A percentile compares a stretch with the other conserved stretches of the same genome.
Conservation (phyloP, 2,797 vertebrate genomes). For the Phoebastria nigripes region DNA sequence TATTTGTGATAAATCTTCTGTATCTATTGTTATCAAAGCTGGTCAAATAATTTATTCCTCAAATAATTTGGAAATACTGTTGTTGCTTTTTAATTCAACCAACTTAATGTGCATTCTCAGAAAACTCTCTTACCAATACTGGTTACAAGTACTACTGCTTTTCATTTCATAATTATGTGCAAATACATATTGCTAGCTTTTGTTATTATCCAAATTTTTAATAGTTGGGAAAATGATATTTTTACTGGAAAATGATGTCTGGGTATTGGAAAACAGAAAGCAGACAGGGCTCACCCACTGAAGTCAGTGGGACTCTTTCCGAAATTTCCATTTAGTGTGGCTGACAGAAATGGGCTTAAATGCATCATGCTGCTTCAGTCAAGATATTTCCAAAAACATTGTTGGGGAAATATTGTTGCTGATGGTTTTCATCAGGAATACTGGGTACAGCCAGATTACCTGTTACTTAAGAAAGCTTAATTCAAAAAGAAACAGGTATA, state of each 20-base stretch:
- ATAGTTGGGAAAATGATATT: not conserved
- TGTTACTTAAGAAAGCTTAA: not conserved
- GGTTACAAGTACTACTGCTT: not conserved
- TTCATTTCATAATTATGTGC: not conserved
- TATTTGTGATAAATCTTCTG: conserved; percentile 40
- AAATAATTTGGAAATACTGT: not conserved
- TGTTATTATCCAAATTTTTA: not conserved
- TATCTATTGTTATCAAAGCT: not conserved
- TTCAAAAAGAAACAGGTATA: not conserved
- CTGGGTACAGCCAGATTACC: not conserved
- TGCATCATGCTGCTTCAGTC: not conserved
- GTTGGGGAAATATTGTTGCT: not conserved
- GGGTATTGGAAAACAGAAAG: not conserved
- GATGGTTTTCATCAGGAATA: not conserved
- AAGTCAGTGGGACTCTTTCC: not conserved
- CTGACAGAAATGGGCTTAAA: not conserved
- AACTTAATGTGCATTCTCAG: not conserved
- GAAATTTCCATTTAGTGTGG: not conserved
- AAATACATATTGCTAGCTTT: not conserved
- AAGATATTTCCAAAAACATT: not conserved
- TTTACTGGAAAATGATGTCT: not conserved
- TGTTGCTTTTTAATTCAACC: not conserved
- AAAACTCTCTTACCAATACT: not conserved
- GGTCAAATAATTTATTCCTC: not conserved
- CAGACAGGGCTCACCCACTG: not conserved